Conservation (phyloP, 2,888 invertebrate genomes). For the Drosophila leonis region DNA sequence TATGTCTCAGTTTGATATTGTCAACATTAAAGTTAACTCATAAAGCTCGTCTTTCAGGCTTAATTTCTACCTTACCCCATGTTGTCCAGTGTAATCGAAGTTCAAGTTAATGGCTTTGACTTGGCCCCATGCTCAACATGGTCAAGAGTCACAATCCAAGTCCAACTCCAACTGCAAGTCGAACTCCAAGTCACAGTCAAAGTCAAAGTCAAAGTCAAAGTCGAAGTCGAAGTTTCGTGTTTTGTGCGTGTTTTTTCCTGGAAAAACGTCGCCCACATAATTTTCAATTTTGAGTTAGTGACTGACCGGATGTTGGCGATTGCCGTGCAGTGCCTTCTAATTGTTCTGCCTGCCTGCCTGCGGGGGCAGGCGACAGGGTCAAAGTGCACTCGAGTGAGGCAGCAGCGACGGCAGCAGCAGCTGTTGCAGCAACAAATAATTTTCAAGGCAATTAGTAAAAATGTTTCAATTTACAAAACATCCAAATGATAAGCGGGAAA, state of each 20-base stretch:
- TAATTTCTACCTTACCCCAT: neutral
- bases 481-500: conserved; percentile 80
- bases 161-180: conserved; percentile 22
- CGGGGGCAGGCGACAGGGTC: conserved; percentile 42
- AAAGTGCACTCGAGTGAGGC: conserved; percentile 72
- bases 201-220: conserved; percentile 21
- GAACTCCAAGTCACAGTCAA: conserved; percentile 17
- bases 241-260: conserved; percentile 72
- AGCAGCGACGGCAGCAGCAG: conserved; percentile 42
- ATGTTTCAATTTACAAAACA: conserved; percentile 81
- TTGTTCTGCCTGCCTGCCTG: conserved; percentile 20
- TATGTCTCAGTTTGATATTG: neutral
- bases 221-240: conserved; percentile 31
- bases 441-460: conserved; percentile 81
- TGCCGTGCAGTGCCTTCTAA: conserved; percentile 58
- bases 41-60: neutral
- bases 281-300: conserved; percentile 78
- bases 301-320: conserved; percentile 75
- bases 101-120: conserved; percentile 69
- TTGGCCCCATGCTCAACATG: conserved; percentile 63
- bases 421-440: conserved; percentile 48
- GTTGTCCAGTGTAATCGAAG: conserved; percentile 62
- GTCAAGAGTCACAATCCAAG: conserved; percentile 56
- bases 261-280: conserved; percentile 80
- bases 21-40: no score